Evolutionary conservation across 2,888 invertebrate genomes (phyloP).

Genomic region (Drosophila suboccidentalis): DNA sequence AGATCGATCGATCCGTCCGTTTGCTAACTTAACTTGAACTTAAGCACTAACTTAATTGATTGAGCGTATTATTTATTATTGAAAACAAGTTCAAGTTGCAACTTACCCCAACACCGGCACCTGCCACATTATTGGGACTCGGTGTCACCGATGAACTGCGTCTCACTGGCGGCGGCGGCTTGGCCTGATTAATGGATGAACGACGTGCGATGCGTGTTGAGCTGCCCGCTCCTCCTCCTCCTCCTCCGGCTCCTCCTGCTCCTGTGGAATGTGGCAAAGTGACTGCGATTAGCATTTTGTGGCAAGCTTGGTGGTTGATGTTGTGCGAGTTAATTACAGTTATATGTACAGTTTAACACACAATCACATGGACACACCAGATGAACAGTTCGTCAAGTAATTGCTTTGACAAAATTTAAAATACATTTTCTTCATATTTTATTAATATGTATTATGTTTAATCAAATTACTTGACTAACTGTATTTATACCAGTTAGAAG

Average conservation of each 20-base stretch:
- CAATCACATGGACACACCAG: constrained; percentile 64
- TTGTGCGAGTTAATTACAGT: constrained; percentile 55
- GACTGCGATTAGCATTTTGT: constrained; percentile 11
- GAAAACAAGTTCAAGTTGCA: not conserved
- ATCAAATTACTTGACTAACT: not conserved
- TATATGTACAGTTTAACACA: constrained; percentile 65
- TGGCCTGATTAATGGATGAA: constrained; percentile 86
- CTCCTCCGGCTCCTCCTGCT: constrained; percentile 50
- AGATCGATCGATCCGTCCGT: constrained; percentile 16
- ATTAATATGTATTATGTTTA: no score
- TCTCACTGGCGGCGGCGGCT: constrained; percentile 94
- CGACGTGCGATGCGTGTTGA: constrained; percentile 85
- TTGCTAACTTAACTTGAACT: constrained; percentile 26
- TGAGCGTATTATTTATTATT: not conserved
- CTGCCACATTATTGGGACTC: constrained; percentile 78
- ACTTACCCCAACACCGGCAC: constrained; percentile 82
- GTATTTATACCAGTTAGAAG: constrained; percentile 41
- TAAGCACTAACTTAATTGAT: constrained; percentile 56
- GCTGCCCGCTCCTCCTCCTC: constrained; percentile 33
- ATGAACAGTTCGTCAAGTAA: not conserved
- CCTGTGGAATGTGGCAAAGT: constrained; percentile 56
- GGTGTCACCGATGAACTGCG: constrained; percentile 90
- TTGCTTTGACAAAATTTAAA: not conserved
- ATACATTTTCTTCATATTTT: no score
- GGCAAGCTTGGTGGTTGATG: not conserved